phyloP scores from a whole-genome alignment of 2,797 vertebrate species.

The Arremon brunneinucha region DNA sequence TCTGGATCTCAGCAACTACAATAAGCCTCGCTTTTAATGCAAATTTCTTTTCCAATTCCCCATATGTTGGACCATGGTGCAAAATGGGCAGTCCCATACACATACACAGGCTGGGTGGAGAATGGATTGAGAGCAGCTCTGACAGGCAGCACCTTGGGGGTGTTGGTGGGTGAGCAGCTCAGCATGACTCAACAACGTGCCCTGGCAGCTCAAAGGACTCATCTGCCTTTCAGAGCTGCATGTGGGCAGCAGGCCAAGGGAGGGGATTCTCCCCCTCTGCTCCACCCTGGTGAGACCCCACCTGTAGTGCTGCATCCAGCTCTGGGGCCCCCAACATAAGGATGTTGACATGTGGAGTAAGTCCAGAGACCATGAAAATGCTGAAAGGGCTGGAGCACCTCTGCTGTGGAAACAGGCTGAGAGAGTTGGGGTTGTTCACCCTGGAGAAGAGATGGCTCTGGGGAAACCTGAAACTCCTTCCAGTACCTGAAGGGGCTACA shows the following conservation, averaged over 20 bases:
- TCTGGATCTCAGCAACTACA: not conserved
- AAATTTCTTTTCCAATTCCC: not conserved
- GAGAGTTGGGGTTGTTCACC: not conserved
- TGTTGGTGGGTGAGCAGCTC: not conserved
- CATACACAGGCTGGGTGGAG: not conserved
- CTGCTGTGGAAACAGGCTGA: not conserved
- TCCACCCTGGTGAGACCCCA: not conserved
- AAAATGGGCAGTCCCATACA: not conserved
- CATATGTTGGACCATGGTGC: accelerated
- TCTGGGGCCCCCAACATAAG: not conserved
- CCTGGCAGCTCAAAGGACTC: not conserved
- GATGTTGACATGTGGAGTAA: not conserved
- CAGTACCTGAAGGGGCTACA: not conserved
- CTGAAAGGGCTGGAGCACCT: not conserved
- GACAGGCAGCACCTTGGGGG: not conserved
- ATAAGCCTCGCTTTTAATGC: not conserved
- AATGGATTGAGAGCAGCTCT: not conserved
- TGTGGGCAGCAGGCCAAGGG: not conserved
- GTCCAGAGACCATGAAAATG: not conserved
- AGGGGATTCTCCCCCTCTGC: not conserved
- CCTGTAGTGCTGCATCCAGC: not conserved
- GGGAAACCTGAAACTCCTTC: not conserved
- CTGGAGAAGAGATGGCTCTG: not conserved
- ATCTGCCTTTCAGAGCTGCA: not conserved
- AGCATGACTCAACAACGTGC: not conserved